These are phyloP conservation scores for Halictus ligatus DNA, from an alignment of 2,888 invertebrate genomes.

Conservation along the genomic window DNA sequence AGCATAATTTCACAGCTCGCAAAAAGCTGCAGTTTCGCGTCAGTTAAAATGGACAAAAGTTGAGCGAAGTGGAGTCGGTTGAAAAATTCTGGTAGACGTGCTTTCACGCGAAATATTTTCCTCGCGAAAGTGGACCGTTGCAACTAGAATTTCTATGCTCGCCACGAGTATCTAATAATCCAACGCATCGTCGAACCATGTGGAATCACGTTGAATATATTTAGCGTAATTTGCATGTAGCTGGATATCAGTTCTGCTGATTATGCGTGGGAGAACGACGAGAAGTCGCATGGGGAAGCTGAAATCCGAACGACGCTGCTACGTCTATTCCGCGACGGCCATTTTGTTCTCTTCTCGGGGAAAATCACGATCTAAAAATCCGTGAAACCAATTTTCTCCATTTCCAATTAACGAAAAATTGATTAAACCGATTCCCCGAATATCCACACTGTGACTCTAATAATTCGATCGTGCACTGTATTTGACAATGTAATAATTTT, in stretches of 20 bases:
- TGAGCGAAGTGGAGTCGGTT: not conserved
- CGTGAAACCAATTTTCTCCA: not conserved
- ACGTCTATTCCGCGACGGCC: not conserved
- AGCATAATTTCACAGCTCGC: not conserved
- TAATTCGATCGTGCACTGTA: too few species aligned
- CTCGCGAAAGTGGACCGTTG: not conserved
- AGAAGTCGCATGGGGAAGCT: not conserved
- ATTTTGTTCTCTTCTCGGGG: not conserved
- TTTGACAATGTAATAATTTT: too few species aligned
- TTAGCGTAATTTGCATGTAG: not conserved
- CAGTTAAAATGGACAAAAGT: not conserved
- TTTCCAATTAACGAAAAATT: not conserved
- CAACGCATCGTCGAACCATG: not conserved
- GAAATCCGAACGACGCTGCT: not conserved
- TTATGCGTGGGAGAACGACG: not conserved
- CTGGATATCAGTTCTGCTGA: not conserved
- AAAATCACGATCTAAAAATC: too few species aligned
- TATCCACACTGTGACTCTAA: too few species aligned
- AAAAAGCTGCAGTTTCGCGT: not conserved
- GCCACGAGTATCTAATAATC: not conserved
- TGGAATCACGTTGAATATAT: conserved; percentile 5
- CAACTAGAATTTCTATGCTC: not conserved
- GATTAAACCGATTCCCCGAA: too few species aligned
- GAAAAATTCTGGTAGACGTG: not conserved
- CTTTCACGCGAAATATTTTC: not conserved